Base-by-base conservation (phyloP, 1,140 invertebrate species). In the Triops longicaudatus region DNA sequence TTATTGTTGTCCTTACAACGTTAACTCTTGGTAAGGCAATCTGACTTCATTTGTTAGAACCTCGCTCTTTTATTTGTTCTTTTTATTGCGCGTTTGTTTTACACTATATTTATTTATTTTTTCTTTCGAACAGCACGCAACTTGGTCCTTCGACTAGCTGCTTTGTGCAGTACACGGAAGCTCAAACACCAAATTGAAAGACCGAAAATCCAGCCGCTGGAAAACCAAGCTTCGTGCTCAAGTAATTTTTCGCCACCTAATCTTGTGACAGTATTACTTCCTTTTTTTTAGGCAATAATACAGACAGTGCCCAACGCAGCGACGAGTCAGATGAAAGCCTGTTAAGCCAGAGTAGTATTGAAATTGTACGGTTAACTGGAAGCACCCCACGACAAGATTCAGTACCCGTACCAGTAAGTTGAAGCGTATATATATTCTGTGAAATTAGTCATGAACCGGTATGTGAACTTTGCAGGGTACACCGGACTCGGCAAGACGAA, bases 1-100 rank as follows among this genome's bases (percentile, higher is more conserved):
- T 78, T 50, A 26, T 73, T 1, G 63, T 78, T 72, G 27, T 78
- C 22, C 75, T 78, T 22, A 26, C 26, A 17, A 17, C 72, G 0
- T 11, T 77, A 14, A 75, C 77, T 5, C 42, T 75, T 14, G 12
- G 74, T 75, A 75, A 75, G 14, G 2, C 17, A n/a, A 1, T 73
- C 12, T 22, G 37, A 7, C 31, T 7, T 37, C 7, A 37, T 37
- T 37, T 37, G 31, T 7, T 37, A 37, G n/a, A n/a, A n/a, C n/a
- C n/a, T n/a, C n/a, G n/a, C n/a, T n/a, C n/a, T n/a, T n/a, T n/a
- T n/a, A n/a, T n/a, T n/a, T n/a, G n/a, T n/a, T n/a, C n/a, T n/a
- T n/a, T n/a, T n/a, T n/a, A 37, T 37, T 37, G 7, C 31, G 31
- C 31, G 2, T 4, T 4, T 7, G 7, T 37, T 37, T 37, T 73